phyloP scores from a whole-genome alignment of 2,888 invertebrate species.

The Julus scanicus region DNA sequence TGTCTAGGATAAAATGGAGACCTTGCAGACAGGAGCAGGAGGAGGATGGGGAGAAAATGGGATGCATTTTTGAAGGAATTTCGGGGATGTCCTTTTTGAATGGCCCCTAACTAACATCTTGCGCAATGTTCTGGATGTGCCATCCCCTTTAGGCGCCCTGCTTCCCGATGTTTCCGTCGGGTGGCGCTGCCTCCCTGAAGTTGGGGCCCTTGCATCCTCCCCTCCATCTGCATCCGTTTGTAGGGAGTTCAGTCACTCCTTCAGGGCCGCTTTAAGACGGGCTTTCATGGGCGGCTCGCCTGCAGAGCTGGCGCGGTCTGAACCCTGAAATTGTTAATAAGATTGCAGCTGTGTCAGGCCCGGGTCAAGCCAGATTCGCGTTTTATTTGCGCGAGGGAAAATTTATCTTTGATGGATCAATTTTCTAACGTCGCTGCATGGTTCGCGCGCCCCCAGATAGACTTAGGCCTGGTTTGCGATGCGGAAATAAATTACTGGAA shows the following conservation, averaged over 20 bases:
- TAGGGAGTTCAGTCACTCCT: background rate
- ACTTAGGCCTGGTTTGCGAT: background rate
- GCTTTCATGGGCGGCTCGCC: background rate
- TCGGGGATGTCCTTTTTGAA: too few species aligned
- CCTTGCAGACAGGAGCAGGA: too few species aligned
- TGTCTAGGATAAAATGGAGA: too few species aligned
- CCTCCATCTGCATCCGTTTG: background rate
- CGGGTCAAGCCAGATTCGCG: conserved; percentile 22
- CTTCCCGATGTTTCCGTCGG: background rate
- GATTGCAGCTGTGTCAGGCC: conserved; percentile 22
- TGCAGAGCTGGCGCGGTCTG: conserved; percentile 13
- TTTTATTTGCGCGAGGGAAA: conserved; percentile 20
- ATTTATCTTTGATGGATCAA: conserved; percentile 19
- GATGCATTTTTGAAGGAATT: too few species aligned
- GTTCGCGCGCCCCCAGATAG: background rate
- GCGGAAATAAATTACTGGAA: conserved; percentile 8
- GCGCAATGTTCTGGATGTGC: background rate
- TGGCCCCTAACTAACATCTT: too few species aligned
- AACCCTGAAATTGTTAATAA: conserved; percentile 26
- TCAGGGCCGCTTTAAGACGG: conserved; percentile 4
- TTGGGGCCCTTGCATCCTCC: background rate
- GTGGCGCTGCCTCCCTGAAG: background rate
- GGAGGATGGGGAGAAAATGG: too few species aligned
- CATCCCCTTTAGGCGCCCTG: background rate
- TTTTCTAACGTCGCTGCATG: background rate